A percentile compares a stretch with the other conserved stretches of the same genome.
Conservation (phyloP, 2,797 vertebrate genomes). For the Poeciliopsis infans region DNA sequence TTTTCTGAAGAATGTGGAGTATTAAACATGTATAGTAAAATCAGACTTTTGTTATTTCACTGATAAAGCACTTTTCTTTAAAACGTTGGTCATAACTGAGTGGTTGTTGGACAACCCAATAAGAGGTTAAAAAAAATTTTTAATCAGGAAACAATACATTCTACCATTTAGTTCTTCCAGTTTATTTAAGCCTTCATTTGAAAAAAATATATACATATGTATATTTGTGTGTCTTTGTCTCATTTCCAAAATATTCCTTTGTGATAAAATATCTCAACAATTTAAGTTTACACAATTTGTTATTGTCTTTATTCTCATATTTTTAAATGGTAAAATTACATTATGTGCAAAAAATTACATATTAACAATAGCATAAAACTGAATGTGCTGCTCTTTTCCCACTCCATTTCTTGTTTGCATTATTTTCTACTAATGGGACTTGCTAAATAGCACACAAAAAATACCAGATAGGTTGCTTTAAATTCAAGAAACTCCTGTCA, state of each 20-base stretch:
- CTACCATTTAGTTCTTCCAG: neutral
- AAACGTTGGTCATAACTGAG: neutral
- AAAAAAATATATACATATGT: too few species aligned
- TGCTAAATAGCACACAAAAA: neutral
- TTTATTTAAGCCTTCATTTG: neutral
- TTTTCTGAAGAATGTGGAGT: slow-evolving; percentile 76
- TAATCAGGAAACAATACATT: slow-evolving; percentile 15
- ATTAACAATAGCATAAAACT: too few species aligned
- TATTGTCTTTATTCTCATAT: neutral
- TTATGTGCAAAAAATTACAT: neutral
- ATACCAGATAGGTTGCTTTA: neutral
- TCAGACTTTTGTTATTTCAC: slow-evolving; percentile 24
- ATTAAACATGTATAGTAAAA: slow-evolving; percentile 81
- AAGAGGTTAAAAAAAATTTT: slow-evolving; percentile 10
- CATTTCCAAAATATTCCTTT: slow-evolving; percentile 11
- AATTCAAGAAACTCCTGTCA: neutral
- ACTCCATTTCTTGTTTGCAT: slow-evolving; percentile 28
- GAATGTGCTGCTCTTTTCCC: slow-evolving; percentile 8
- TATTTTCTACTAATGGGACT: neutral
- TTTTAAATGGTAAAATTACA: slow-evolving; percentile 23
- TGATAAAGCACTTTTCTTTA: neutral
- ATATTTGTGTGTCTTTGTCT: slow-evolving; percentile 13
- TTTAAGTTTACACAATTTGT: slow-evolving; percentile 1
- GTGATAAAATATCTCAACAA: slow-evolving; percentile 8
- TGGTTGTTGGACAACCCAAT: neutral